phyloP scores from a whole-genome alignment of 2,888 invertebrate genomes.

The Chymomyza amoena region DNA sequence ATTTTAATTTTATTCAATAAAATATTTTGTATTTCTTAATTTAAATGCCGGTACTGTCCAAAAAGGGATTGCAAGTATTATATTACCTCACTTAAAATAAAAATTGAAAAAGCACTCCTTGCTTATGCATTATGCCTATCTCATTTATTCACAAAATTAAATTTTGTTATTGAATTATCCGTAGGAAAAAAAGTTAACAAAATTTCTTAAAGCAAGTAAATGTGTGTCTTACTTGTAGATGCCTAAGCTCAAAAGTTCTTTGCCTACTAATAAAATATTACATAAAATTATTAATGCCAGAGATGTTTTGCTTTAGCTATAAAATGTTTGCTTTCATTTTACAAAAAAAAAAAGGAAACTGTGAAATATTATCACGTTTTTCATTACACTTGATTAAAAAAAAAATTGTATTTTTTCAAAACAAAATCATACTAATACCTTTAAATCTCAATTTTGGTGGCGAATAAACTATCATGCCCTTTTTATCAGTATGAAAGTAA shows the following conservation, averaged over 20 bases:
- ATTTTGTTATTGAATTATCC: too few species aligned
- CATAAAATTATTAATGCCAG: neutral
- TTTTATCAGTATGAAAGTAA: constrained; percentile 87
- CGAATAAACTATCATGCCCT: constrained; percentile 83
- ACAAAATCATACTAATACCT: constrained; percentile 80
- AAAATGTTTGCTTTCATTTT: too few species aligned
- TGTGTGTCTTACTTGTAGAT: constrained; percentile 7
- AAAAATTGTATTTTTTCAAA: neutral
- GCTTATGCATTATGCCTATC: neutral
- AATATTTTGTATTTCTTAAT: neutral
- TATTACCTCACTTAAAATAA: neutral
- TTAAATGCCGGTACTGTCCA: neutral
- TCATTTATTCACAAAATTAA: neutral
- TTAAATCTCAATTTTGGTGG: constrained; percentile 85
- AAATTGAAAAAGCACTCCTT: neutral
- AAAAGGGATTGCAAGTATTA: neutral
- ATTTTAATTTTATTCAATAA: constrained; percentile 58
- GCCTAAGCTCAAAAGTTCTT: neutral
- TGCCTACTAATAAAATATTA: constrained; percentile 6
- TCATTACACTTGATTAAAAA: constrained; percentile 26
- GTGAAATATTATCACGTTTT: too few species aligned
- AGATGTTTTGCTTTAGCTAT: too few species aligned
- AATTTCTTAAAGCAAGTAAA: neutral
- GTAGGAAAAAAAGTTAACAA: neutral
- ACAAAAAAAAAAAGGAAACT: too few species aligned